Base-by-base conservation (phyloP, 2,888 invertebrate species). In the Dexiosoma caninum region DNA sequence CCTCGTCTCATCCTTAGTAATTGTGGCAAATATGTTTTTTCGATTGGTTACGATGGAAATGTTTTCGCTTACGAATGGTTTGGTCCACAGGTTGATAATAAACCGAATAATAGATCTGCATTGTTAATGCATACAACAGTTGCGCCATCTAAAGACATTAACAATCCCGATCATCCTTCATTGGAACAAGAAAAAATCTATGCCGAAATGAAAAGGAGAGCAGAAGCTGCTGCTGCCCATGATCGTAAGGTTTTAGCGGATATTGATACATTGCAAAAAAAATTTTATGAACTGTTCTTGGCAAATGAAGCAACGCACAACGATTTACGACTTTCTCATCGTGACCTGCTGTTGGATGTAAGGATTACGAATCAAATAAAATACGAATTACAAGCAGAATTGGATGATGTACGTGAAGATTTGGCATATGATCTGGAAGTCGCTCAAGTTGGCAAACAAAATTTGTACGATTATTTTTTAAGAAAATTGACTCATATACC, bases 1-100 rank as follows among this genome's bases (percentile, higher is more conserved):
- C 92, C 93, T 0, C 91, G 91, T 74, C 90, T 96, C 69, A 91
- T 92, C 74, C 92, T 94, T 80, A 94, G 93, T 85, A 90, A 90
- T 67, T 93, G 95, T 87, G 85, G 87, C 0, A 85, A 87, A 27
- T 88, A 87, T 80, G 82, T 95, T 7, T 92, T 93, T 72, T 92
- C 94, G 0, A 92, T 94, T 84, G 96, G 96, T 0, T 86, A 91
- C 16, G 96, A 96, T 88, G 95, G 95, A 4, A 95, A 96, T 86
- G 91, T 96, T 62, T 96, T 96, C 86, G 92, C 94, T 0, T 96
- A 93, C 85, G 85, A 87, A 0, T 93, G 94, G 85, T 91, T 92
- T 81, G 86, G 88, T 0, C 86, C 87, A 0, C 76, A 70, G 49
- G 30, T 84, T 0, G 32, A 27, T 0, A 66, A 55, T 1, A 70